These are phyloP conservation scores for Rhabdornis inornatus DNA, from an alignment of 2,113 vertebrate genomes.

Conservation along the genomic window DNA sequence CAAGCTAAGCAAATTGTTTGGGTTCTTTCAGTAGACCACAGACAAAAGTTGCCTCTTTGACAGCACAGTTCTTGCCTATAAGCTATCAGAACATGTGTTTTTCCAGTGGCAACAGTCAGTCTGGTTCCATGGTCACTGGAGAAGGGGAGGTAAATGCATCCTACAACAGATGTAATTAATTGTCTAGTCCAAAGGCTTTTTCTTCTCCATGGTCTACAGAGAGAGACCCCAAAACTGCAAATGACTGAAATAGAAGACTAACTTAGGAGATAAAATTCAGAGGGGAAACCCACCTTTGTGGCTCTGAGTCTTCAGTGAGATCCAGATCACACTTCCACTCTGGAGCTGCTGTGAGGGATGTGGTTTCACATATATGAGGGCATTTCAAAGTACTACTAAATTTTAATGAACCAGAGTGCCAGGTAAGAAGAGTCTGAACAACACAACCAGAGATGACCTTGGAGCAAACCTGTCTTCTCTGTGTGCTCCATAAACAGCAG, in stretches of 20 bases:
- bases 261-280: not conserved
- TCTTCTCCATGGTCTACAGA: not conserved
- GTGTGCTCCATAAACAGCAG: not conserved
- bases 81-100: not conserved
- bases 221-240: not conserved
- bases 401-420: not conserved
- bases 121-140: not conserved
- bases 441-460: not conserved
- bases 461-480: not conserved
- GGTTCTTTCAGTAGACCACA: not conserved
- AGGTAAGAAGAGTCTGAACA: not conserved
- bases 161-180: not conserved
- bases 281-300: not conserved
- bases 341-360: not conserved
- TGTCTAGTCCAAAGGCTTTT: not conserved
- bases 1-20: not conserved
- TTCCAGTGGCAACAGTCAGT: not conserved
- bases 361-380: not conserved
- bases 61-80: not conserved
- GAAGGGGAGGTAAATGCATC: not conserved
- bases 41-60: not conserved
- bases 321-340: not conserved
- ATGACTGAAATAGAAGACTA: not conserved
- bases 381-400: not conserved
- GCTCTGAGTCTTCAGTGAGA: not conserved